phyloP scores from a whole-genome alignment of 2,113 vertebrate species.

The Vidua chalybeata region DNA sequence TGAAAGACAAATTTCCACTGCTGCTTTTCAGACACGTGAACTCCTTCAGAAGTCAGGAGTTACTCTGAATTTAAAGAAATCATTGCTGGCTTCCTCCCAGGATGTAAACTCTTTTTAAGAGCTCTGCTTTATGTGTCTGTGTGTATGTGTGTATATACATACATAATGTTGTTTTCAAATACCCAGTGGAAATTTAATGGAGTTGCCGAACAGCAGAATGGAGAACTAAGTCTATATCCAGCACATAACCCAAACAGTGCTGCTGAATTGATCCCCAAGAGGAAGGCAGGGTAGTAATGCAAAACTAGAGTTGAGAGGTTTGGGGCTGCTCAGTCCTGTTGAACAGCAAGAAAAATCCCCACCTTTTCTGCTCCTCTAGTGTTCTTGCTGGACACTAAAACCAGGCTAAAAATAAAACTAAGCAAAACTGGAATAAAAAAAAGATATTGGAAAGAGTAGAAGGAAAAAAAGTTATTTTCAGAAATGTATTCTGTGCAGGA shows the following conservation, averaged over 20 bases:
- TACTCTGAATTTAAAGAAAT: slow-evolving; percentile 27
- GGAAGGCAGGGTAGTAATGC: not conserved
- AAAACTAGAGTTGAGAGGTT: not conserved
- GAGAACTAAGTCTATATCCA: not conserved
- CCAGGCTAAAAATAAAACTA: not conserved
- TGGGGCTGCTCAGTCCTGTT: not conserved
- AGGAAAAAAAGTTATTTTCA: not conserved
- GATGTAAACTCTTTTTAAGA: not conserved
- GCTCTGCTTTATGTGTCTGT: not conserved
- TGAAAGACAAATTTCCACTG: slow-evolving; percentile 39
- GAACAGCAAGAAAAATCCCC: not conserved
- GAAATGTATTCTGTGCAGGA: not conserved
- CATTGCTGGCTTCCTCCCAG: not conserved
- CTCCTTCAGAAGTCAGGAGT: slow-evolving; percentile 36
- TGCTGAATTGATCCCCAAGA: not conserved
- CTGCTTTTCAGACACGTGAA: slow-evolving; percentile 33
- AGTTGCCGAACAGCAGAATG: not conserved
- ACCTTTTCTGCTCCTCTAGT: not conserved
- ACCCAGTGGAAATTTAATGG: not conserved
- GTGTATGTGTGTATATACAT: not conserved
- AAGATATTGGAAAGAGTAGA: not conserved
- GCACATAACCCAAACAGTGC: not conserved
- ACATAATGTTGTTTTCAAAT: slow-evolving; percentile 18
- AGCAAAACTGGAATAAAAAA: not conserved
- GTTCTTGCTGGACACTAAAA: not conserved